Conservation (phyloP, 2,797 vertebrate species). For the Lindbergichthys nudifrons region DNA sequence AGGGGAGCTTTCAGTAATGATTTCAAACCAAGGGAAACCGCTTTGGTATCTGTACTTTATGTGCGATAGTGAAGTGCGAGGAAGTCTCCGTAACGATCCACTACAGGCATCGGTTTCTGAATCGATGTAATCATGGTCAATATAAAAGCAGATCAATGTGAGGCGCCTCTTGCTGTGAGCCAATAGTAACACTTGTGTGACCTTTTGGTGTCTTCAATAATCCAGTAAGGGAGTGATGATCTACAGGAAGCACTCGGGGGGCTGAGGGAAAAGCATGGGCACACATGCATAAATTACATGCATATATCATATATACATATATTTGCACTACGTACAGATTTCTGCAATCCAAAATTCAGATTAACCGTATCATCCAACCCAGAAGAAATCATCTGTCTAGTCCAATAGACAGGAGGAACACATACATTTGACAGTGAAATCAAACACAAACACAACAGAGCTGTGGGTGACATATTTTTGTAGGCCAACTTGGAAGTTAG, state of each 20-base stretch:
- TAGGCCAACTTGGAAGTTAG: no score
- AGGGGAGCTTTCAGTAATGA: constrained; percentile 15
- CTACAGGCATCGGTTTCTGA: constrained; percentile 4
- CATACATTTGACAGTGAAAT: no score
- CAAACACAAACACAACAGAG: no score
- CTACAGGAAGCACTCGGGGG: background rate
- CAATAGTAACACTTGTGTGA: constrained; percentile 14
- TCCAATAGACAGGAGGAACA: no score
- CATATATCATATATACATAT: background rate
- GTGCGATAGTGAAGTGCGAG: background rate
- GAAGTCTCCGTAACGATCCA: constrained; percentile 22
- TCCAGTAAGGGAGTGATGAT: constrained; percentile 13
- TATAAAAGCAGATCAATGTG: constrained; percentile 16
- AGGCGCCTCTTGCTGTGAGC: constrained; percentile 15
- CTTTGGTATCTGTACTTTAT: background rate
- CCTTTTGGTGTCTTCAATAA: constrained; percentile 21
- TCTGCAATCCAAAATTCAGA: background rate
- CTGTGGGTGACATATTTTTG: no score
- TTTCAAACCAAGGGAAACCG: constrained; percentile 23
- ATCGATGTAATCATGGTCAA: constrained; percentile 36
- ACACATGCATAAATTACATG: background rate
- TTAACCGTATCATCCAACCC: no score
- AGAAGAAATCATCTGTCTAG: no score
- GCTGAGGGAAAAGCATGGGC: background rate
- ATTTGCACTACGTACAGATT: background rate